Base-by-base conservation (phyloP, 2,797 vertebrate genomes). In the Periophthalmus magnuspinnatus region DNA sequence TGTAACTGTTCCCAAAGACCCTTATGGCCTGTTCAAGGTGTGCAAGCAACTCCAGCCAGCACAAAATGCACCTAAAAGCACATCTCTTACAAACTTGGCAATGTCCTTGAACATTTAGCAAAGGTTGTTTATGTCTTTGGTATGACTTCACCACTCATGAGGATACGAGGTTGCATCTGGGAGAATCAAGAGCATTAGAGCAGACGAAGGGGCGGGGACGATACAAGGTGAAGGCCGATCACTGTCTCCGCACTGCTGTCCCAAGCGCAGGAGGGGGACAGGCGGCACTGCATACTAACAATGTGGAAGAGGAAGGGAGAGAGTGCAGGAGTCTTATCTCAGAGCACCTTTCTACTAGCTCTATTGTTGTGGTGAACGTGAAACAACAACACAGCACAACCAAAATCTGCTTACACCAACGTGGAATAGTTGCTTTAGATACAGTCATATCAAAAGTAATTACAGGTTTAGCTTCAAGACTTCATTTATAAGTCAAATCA, bases 1-100 rank as follows among this genome's bases (percentile, higher is more conserved):
- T 74, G 62, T 79, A 78, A 54, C 70, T 45, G 77, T 84, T 84
- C 84, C 78, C 73, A 79, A 79, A 86, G 81, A 82, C 75, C 78
- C 62, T 74, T 77, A 0, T 3, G 33, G 66, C 76, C 68, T 80
- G 71, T 78, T 65, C 79, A 71, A 41, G 60, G 69, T 22, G 36
- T 38, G 63, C 70, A 69, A 33, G 56, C 17, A 58, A 47, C 65
- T 61, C n/a, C 17, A 48, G 64, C 48, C 59, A 72, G 21, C 72
- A 68, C 4, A 33, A 66, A 69, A 45, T 28, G 67, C 45, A 1
- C 34, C 13, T 60, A 8, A 36, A 8, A 21, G 11, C 22, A 54
- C 50, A 52, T 16, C 19, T 48, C 17, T 32, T n/a, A 61, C 24
- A 17, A 71, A 60, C 69, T 72, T 68, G 63, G 76, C 81, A 66